Evolutionary conservation across 2,113 vertebrate species (phyloP).

Genomic region (Zosterops hypoxanthus): DNA sequence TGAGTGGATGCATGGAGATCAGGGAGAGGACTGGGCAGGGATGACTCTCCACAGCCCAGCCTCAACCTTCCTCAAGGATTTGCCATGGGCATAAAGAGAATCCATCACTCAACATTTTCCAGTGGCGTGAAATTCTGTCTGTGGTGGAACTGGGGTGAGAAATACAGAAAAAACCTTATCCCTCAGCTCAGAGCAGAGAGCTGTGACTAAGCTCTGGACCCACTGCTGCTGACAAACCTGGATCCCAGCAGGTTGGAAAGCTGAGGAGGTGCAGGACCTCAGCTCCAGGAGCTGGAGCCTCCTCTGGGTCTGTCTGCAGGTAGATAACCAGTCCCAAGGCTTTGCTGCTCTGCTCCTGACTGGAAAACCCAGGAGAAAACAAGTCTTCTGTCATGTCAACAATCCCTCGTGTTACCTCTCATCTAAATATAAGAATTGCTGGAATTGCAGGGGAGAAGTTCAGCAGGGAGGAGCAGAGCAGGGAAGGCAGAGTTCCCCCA

Average conservation of each 20-base stretch:
- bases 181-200: background rate
- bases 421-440: background rate
- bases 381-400: background rate
- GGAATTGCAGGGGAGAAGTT: background rate
- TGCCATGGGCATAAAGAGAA: background rate
- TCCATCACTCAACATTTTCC: background rate
- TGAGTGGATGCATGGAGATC: background rate
- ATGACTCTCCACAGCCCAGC: background rate
- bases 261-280: fast-evolving
- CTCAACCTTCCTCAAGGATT: background rate
- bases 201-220: background rate
- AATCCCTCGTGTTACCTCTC: background rate
- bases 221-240: background rate
- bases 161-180: background rate
- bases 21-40: background rate
- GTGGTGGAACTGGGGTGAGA: background rate
- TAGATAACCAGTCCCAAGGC: background rate
- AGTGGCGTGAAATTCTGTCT: fast-evolving
- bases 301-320: fast-evolving
- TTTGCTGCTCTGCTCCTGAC: background rate
- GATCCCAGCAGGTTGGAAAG: background rate
- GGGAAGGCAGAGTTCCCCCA: background rate
- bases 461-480: background rate
- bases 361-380: background rate
- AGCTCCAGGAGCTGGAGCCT: background rate